These are phyloP conservation scores for Brachionus paranguensis DNA, from an alignment of 1,140 invertebrate genomes.

Conservation along the genomic window DNA sequence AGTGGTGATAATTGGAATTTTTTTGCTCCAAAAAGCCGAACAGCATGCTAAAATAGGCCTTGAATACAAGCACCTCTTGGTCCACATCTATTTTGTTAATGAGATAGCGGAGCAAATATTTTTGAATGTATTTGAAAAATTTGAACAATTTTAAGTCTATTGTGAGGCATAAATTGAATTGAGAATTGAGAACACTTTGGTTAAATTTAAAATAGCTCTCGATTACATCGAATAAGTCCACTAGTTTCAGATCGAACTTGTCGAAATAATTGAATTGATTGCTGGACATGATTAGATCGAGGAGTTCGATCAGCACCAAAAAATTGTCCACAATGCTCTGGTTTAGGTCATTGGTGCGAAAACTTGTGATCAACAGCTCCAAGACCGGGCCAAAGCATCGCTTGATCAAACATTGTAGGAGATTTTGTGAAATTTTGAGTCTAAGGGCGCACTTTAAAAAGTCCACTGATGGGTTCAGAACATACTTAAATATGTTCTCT, in stretches of 20 bases:
- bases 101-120: neutral
- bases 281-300: neutral
- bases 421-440: neutral
- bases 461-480: neutral
- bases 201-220: slow-evolving; percentile 1
- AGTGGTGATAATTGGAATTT: neutral
- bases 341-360: neutral
- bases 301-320: neutral
- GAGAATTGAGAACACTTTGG: neutral
- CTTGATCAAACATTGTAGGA: neutral
- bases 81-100: neutral
- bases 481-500: neutral
- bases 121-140: slow-evolving; percentile 38
- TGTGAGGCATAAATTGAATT: neutral
- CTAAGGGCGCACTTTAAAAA: neutral
- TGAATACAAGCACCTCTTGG: neutral
- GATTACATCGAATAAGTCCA: neutral
- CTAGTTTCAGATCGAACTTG: neutral
- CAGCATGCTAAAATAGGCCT: slow-evolving; percentile 4
- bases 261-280: neutral
- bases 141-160: slow-evolving; percentile 7
- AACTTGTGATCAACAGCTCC: neutral
- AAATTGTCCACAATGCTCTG: slow-evolving; percentile 12
- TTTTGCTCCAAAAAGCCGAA: neutral
- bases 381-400: neutral